Evolutionary conservation across 2,888 invertebrate species (phyloP).

Genomic region (Plagodis dolabraria): DNA sequence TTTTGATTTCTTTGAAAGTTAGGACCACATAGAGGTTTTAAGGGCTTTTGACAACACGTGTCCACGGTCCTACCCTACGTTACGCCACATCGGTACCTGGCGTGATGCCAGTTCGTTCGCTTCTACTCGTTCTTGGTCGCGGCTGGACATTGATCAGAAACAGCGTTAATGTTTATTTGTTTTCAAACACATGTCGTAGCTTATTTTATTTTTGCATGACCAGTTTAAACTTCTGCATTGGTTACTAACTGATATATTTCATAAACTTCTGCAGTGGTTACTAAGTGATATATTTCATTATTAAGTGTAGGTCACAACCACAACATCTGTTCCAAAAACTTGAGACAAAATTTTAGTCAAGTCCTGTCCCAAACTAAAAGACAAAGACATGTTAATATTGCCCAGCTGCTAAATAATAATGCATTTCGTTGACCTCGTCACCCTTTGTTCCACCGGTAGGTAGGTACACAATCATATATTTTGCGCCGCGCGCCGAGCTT

Average conservation of each 20-base stretch:
- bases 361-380: slow-evolving; percentile 12
- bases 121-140: slow-evolving; percentile 42
- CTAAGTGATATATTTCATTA: no score
- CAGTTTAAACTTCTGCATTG: slow-evolving; percentile 21
- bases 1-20: slow-evolving; percentile 17
- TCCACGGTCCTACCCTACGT: slow-evolving; percentile 51
- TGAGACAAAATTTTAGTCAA: slow-evolving; percentile 9
- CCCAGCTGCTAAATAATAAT: slow-evolving; percentile 28
- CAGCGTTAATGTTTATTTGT: slow-evolving; percentile 39
- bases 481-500: slow-evolving; percentile 23
- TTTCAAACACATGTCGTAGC: slow-evolving; percentile 28
- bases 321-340: neutral
- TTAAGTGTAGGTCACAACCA: no score
- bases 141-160: slow-evolving; percentile 47
- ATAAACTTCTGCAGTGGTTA: no score
- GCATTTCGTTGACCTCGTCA: slow-evolving; percentile 27
- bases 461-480: slow-evolving; percentile 18
- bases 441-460: slow-evolving; percentile 36
- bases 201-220: slow-evolving; percentile 26
- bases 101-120: slow-evolving; percentile 52
- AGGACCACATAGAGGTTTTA: slow-evolving; percentile 33
- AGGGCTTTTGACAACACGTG: slow-evolving; percentile 44
- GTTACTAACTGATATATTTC: slow-evolving; percentile 20
- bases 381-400: slow-evolving; percentile 21
- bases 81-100: slow-evolving; percentile 60